These are phyloP conservation scores for Netelia fuscicornis DNA, from an alignment of 2,888 invertebrate species.

Conservation along the genomic window DNA sequence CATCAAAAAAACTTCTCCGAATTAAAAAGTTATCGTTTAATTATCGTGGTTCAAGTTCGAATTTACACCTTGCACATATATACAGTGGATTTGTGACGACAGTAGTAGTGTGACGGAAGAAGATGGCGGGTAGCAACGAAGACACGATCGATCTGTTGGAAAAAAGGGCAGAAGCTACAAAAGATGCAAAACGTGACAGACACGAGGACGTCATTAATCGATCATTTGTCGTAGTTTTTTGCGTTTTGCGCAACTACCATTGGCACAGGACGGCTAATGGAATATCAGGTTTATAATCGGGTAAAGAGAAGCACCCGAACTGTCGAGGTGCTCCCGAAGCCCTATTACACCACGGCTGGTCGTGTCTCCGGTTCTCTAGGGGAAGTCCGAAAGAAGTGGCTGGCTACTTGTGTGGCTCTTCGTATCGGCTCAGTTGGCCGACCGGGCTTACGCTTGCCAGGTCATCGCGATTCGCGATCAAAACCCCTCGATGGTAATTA, in stretches of 20 bases:
- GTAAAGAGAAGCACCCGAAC: conserved; percentile 85
- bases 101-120: not conserved
- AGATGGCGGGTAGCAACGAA: not conserved
- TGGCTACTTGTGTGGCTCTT: conserved; percentile 2
- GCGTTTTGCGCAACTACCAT: conserved; percentile 47
- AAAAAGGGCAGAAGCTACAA: not conserved
- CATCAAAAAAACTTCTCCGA: not conserved
- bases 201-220: conserved; percentile 39
- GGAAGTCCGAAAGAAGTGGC: conserved; percentile 39
- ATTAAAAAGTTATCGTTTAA: not conserved
- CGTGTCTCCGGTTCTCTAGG: conserved; percentile 56
- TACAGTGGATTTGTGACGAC: too few species aligned
- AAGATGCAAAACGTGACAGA: conserved; percentile 21
- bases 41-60: too few species aligned
- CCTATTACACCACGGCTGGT: conserved; percentile 72
- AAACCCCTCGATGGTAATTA: conserved; percentile 38
- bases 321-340: conserved; percentile 81
- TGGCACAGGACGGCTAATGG: conserved; percentile 54
- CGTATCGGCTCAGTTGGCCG: conserved; percentile 52
- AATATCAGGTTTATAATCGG: conserved; percentile 79
- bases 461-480: conserved; percentile 44
- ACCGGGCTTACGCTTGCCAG: conserved; percentile 52
- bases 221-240: conserved; percentile 57
- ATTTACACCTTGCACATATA: too few species aligned
- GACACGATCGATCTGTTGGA: not conserved